phyloP scores from a whole-genome alignment of 2,797 vertebrate genomes.

The Petrocephalus schoutedeni region DNA sequence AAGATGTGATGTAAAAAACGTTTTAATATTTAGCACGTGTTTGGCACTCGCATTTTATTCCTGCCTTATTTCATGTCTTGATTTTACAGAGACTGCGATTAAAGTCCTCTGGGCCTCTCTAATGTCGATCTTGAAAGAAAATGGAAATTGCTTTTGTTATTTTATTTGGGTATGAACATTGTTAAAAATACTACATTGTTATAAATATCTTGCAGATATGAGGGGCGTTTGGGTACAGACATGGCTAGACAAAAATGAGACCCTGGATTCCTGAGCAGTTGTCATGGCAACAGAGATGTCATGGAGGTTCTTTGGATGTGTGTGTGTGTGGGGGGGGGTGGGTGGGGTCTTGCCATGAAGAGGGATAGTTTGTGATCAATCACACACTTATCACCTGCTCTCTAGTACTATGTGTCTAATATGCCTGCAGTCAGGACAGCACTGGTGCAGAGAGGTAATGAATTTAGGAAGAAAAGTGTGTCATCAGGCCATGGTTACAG shows the following conservation, averaged over 20 bases:
- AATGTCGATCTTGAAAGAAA: not conserved
- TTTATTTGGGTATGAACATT: not conserved
- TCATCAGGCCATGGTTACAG: not conserved
- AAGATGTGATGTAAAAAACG: not conserved
- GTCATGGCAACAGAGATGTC: not conserved
- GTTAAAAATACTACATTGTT: not conserved
- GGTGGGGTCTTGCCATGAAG: not conserved
- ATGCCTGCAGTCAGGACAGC: not conserved
- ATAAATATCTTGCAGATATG: not conserved
- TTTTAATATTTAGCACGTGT: not conserved
- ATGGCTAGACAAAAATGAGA: not conserved
- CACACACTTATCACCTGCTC: not conserved
- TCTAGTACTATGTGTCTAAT: not conserved
- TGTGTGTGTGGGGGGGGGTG: not conserved
- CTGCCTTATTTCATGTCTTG: not conserved
- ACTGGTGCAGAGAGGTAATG: not conserved
- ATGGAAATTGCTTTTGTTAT: not conserved
- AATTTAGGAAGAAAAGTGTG: not conserved
- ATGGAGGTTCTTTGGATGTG: not conserved
- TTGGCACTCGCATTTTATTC: not conserved
- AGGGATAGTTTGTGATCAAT: not conserved
- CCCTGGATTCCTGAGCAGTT: not conserved
- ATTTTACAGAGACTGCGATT: not conserved
- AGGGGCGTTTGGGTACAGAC: not conserved
- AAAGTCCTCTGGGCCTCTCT: not conserved